Conservation (phyloP, 2,113 vertebrate species). For the Pithys albifrons region DNA sequence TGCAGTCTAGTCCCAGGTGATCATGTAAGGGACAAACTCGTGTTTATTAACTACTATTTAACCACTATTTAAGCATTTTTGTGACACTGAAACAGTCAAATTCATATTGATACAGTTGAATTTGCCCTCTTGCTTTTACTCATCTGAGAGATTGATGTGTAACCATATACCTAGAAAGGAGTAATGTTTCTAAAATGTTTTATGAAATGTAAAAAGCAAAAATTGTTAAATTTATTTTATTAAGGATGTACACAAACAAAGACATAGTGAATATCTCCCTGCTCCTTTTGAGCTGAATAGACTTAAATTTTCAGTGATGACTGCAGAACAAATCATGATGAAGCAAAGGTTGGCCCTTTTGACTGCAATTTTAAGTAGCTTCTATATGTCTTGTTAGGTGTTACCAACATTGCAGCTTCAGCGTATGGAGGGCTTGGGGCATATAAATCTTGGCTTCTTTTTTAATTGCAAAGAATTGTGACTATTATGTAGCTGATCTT, state of each 20-base stretch:
- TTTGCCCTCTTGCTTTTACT: not conserved
- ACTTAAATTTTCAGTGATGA: not conserved
- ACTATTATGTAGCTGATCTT: slow-evolving; percentile 49
- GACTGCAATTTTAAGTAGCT: not conserved
- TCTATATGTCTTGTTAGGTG: not conserved
- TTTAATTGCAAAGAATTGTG: slow-evolving; percentile 60
- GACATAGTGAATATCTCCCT: not conserved
- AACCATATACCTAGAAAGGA: not conserved
- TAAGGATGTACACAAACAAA: not conserved
- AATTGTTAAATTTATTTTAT: not conserved
- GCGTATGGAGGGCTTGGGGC: slow-evolving; percentile 1
- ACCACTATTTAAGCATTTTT: not conserved
- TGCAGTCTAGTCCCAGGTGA: not conserved
- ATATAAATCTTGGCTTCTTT: slow-evolving; percentile 29
- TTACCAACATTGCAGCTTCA: not conserved
- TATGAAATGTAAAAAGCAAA: not conserved
- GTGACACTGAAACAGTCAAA: not conserved
- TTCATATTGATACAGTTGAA: not conserved
- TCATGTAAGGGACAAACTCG: not conserved
- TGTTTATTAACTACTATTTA: not conserved
- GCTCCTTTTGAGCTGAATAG: not conserved
- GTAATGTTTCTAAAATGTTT: not conserved
- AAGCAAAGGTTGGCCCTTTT: not conserved
- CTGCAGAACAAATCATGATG: not conserved
- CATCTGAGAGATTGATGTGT: not conserved